phyloP scores from a whole-genome alignment of 2,888 invertebrate genomes.

The Zeuzera pyrina region DNA sequence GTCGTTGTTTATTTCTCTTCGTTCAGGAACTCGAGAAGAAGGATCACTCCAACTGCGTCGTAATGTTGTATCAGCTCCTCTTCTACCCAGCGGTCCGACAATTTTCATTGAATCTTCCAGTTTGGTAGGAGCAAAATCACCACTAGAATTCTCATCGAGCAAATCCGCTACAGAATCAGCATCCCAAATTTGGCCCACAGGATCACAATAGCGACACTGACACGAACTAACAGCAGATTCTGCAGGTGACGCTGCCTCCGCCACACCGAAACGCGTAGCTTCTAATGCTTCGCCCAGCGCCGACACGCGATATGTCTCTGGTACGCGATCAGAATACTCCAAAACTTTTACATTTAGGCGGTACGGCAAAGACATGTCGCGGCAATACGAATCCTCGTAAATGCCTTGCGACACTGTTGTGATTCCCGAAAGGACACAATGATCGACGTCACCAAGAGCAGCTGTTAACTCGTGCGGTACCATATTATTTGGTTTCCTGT shows the following conservation, averaged over 20 bases:
- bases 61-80: conserved; percentile 55
- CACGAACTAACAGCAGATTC: conserved; percentile 71
- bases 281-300: conserved; percentile 69
- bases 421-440: conserved; percentile 55
- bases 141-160: conserved; percentile 62
- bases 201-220: conserved; percentile 85
- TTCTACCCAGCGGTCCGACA: conserved; percentile 53
- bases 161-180: conserved; percentile 74
- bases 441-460: conserved; percentile 53
- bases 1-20: conserved; percentile 44
- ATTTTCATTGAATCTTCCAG: conserved; percentile 68
- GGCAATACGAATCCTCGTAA: conserved; percentile 65
- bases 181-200: conserved; percentile 83
- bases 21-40: conserved; percentile 58
- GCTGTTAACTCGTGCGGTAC: conserved; percentile 56
- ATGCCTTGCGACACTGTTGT: conserved; percentile 39
- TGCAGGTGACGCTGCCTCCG: conserved; percentile 56
- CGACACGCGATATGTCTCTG: conserved; percentile 61
- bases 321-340: conserved; percentile 51
- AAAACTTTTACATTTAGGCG: conserved; percentile 58
- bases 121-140: conserved; percentile 62
- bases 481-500: conserved; percentile 80
- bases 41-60: conserved; percentile 78
- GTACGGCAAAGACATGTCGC: conserved; percentile 65
- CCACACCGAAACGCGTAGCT: conserved; percentile 58